Evolutionary conservation across 2,113 vertebrate species (phyloP).

Genomic region (Gorilla gorilla): DNA sequence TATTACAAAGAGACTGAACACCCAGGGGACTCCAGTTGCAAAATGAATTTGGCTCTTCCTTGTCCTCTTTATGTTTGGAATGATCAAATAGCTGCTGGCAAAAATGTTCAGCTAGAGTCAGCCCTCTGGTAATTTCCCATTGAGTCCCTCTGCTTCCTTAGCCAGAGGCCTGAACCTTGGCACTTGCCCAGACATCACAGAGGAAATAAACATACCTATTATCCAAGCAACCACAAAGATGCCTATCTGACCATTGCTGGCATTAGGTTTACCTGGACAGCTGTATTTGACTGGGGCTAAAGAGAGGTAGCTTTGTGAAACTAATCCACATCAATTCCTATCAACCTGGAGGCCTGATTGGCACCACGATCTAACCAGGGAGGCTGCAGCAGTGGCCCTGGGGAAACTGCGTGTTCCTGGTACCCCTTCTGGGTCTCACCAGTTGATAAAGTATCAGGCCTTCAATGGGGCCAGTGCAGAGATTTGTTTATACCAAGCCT

Average conservation of each 20-base stretch:
- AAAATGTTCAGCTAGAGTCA: neutral
- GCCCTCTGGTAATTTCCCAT: neutral
- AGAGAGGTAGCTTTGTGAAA: neutral
- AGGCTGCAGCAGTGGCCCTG: neutral
- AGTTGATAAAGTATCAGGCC: neutral
- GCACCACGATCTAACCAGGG: neutral
- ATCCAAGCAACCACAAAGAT: neutral
- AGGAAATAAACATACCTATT: neutral
- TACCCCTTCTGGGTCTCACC: neutral
- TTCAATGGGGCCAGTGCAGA: neutral
- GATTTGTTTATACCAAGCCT: neutral
- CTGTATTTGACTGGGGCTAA: neutral
- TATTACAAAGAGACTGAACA: constrained; percentile 57
- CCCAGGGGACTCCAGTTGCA: constrained; percentile 50
- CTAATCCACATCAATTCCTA: neutral
- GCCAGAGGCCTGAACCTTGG: constrained; percentile 27
- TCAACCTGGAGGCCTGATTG: neutral
- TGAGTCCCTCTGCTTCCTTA: constrained; percentile 9
- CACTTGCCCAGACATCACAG: neutral
- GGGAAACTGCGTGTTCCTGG: neutral
- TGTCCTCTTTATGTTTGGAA: constrained; percentile 15
- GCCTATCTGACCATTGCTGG: neutral
- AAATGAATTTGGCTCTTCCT: constrained; percentile 52
- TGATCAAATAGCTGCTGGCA: neutral
- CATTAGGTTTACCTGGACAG: neutral